Conservation (phyloP, 2,797 vertebrate genomes). For the Nothura maculosa region DNA sequence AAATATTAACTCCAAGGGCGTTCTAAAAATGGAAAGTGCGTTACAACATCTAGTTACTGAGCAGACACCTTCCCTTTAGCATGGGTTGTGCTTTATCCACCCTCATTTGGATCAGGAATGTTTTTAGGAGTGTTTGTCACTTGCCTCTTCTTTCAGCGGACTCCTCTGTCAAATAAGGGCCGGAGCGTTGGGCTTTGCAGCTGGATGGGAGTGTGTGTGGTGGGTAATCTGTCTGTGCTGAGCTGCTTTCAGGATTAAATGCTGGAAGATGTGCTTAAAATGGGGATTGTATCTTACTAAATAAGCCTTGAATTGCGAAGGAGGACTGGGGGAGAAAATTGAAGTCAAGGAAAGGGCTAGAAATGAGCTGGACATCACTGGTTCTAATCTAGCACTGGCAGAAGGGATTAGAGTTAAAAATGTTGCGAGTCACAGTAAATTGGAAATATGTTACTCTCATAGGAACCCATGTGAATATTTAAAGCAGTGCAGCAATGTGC, state of each 20-base stretch:
- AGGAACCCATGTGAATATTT: not conserved
- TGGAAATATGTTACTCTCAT: not conserved
- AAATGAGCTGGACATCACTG: not conserved
- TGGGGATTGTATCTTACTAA: not conserved
- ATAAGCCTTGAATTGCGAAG: constrained; percentile 2
- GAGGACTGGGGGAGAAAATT: not conserved
- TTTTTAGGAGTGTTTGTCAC: not conserved
- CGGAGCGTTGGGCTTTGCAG: not conserved
- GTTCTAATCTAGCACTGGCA: not conserved
- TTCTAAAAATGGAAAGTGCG: constrained; percentile 27
- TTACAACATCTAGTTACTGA: constrained; percentile 31
- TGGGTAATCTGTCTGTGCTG: constrained; percentile 11
- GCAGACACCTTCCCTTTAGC: not conserved
- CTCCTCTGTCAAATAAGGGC: not conserved
- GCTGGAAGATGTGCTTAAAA: constrained; percentile 15
- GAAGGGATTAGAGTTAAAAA: constrained; percentile 2
- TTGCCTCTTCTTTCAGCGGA: constrained; percentile 1
- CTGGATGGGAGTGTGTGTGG: rapidly evolving
- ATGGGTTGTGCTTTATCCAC: not conserved
- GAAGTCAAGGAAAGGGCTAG: not conserved
- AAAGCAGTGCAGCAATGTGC: not conserved
- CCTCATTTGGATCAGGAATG: not conserved
- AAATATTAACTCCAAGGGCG: constrained; percentile 48
- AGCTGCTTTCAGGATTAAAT: constrained; percentile 38
- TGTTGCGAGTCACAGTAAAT: not conserved